Conservation (phyloP, 2,888 invertebrate genomes). For the Cephus runcator region DNA sequence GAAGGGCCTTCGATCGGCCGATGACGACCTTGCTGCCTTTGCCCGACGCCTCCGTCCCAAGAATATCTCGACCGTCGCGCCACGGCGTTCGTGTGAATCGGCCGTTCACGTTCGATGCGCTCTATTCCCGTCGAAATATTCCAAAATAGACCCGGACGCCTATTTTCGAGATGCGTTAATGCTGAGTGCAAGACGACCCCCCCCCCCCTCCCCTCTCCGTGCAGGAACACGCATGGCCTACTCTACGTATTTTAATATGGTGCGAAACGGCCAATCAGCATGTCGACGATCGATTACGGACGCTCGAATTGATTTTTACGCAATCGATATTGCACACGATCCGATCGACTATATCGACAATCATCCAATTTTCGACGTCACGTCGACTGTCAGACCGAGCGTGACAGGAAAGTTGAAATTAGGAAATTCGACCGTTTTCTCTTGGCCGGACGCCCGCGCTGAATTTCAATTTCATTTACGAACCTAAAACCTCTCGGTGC, state of each 20-base stretch:
- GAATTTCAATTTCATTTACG: slow-evolving; percentile 1
- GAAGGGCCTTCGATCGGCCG: not conserved
- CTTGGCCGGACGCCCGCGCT: not conserved
- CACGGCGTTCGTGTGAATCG: not conserved
- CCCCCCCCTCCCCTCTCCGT: no score
- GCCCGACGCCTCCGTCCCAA: not conserved
- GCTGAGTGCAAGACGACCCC: no score
- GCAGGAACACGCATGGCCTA: no score
- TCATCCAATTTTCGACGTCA: not conserved
- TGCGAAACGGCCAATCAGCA: not conserved
- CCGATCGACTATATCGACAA: not conserved
- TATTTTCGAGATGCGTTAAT: no score
- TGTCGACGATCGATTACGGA: not conserved
- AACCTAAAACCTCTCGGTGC: not conserved
- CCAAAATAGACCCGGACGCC: no score
- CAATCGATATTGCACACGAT: not conserved
- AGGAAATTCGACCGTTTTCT: slow-evolving; percentile 21
- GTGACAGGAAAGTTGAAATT: slow-evolving; percentile 21
- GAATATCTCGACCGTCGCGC: not conserved
- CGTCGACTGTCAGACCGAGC: slow-evolving; percentile 16
- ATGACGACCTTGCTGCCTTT: not conserved
- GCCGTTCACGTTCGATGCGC: not conserved
- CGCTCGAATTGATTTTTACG: not conserved
- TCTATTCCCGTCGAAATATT: not conserved
- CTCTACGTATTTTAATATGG: no score